phyloP scores from a whole-genome alignment of 2,113 vertebrate species.

The Sturnira hondurensis region DNA sequence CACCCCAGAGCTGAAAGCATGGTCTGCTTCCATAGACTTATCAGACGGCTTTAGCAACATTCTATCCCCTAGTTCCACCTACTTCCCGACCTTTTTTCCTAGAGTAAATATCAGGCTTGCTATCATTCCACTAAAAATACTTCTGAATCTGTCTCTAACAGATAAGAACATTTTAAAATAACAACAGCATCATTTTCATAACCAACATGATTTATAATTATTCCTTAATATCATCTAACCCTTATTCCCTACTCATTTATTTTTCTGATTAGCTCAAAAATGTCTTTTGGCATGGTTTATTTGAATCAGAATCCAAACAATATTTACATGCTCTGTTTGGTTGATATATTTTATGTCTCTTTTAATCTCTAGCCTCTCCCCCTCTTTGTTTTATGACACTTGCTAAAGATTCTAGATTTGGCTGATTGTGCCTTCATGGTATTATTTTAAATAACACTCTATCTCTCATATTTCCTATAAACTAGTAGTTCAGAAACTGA shows the following conservation, averaged over 20 bases:
- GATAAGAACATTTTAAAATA: neutral
- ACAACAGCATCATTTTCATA: neutral
- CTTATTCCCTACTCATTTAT: neutral
- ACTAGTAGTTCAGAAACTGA: neutral
- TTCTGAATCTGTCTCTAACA: neutral
- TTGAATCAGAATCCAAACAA: neutral
- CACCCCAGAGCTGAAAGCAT: neutral
- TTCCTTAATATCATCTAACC: neutral
- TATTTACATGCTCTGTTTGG: neutral
- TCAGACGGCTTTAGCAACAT: neutral
- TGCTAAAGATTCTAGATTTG: neutral
- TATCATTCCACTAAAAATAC: neutral
- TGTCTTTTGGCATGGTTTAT: neutral
- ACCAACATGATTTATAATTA: neutral
- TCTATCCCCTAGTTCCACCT: neutral
- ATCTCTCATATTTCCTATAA: neutral
- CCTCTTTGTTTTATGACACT: neutral
- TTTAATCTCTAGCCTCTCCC: neutral
- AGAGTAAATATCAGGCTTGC: neutral
- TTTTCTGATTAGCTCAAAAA: slow-evolving; percentile 13
- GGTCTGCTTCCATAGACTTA: neutral
- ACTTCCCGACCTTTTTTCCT: neutral
- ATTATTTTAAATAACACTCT: neutral
- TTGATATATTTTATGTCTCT: neutral
- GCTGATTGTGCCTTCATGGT: neutral